Evolutionary conservation across 2,113 vertebrate genomes (phyloP), one percentile per base, ranked within the genome.

Genomic region (Cololabis saira): DNA sequence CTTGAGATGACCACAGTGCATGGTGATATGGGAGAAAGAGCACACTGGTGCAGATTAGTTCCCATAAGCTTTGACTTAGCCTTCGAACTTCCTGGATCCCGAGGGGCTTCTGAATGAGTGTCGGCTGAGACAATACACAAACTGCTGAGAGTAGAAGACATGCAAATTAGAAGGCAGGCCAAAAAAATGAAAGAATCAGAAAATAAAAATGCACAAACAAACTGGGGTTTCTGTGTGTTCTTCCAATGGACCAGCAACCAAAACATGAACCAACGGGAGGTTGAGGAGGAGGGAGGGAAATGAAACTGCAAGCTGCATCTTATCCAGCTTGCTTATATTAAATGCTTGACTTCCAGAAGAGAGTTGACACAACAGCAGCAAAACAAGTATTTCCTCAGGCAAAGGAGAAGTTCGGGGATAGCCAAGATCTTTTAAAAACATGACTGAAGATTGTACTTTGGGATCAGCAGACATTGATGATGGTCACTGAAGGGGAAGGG

Each of bases 41-140:
- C 61, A 41, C 72, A 69, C 71, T 82, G 71, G 53, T 86, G 56
- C 74, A 78, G 73, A 87, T 78, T 42, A 83, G 74, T 89, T 92
- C 88, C 89, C 89, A 91, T 66, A 90, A 82, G 81, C 90, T 91
- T 89, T 89, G 88, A 87, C 90, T 83, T 86, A 75, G 81, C 86
- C 85, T 75, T 41, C 13, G 78, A 87, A 78, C 82, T 45, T 42
- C 21, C 8, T 54, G 12, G 15, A 48, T 86, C 86, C 81, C 73
- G 0, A 0, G 70, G 65, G 81, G 22, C 74, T 81, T 73, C 44
- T 60, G 53, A 67, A 17, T 30, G 67, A 86, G 66, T 73, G 61
- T 2, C 33, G 54, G 33, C 7, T 55, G 55, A 67, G 53, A 70
- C 48, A 16, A 49, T 33, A 40, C 54, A 83, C 55, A 73, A 61